Conservation (phyloP, 2,888 invertebrate species). For the Dynastes tityus region DNA sequence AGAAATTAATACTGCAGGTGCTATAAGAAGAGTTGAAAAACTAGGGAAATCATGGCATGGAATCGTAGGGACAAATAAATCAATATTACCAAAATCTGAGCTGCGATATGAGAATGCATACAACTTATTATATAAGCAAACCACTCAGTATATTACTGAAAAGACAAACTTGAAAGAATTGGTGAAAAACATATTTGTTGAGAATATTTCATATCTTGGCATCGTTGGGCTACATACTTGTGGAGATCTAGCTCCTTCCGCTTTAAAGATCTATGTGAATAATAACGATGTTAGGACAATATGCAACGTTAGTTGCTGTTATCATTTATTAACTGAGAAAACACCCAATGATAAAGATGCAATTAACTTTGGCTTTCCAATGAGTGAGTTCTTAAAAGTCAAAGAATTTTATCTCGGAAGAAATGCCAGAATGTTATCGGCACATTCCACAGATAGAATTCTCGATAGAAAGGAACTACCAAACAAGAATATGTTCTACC, state of each 20-base stretch:
- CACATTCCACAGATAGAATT: conserved; percentile 86
- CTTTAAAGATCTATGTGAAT: conserved; percentile 79
- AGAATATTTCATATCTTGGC: conserved; percentile 70
- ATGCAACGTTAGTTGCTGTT: conserved; percentile 92
- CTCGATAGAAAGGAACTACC: conserved; percentile 74
- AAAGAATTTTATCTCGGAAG: conserved; percentile 75
- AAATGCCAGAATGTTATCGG: conserved; percentile 89
- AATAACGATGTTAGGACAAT: conserved; percentile 75
- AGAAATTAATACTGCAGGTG: conserved; percentile 78
- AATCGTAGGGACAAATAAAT: conserved; percentile 58
- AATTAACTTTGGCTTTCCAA: conserved; percentile 76
- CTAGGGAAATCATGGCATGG: conserved; percentile 69
- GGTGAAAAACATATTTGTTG: conserved; percentile 72
- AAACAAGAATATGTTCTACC: conserved; percentile 80
- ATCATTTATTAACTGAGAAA: conserved; percentile 83
- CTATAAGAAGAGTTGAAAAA: conserved; percentile 74
- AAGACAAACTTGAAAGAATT: conserved; percentile 74
- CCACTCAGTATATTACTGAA: conserved; percentile 76
- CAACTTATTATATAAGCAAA: conserved; percentile 74
- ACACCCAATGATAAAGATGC: conserved; percentile 57
- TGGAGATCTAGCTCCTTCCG: conserved; percentile 85
- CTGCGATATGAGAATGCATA: conserved; percentile 53
- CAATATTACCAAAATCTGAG: conserved; percentile 54
- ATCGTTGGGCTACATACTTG: conserved; percentile 91
- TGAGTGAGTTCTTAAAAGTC: conserved; percentile 76